A percentile compares a stretch with the other conserved stretches of the same genome.
phyloP scores from a whole-genome alignment of 2,797 vertebrate genomes.

The Falco columbarius region DNA sequence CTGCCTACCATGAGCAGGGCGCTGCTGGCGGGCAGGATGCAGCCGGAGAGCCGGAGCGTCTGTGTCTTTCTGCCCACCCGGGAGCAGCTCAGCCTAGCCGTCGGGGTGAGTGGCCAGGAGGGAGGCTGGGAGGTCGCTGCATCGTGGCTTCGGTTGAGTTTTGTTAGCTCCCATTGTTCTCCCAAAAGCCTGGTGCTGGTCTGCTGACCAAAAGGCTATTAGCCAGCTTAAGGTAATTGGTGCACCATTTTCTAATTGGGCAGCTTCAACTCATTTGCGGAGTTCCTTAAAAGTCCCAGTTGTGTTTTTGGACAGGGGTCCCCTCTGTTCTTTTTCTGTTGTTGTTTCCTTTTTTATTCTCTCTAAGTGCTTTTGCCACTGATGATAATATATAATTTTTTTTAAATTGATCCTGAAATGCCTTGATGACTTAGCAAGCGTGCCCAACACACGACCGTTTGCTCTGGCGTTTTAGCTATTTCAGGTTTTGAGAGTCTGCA shows the following conservation, averaged over 20 bases:
- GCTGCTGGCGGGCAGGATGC: constrained; percentile 47
- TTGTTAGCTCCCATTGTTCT: not conserved
- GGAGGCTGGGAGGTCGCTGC: not conserved
- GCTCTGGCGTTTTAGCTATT: not conserved
- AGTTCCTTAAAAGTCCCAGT: not conserved
- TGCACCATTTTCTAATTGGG: not conserved
- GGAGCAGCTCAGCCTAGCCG: constrained; percentile 83
- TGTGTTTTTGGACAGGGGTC: not conserved
- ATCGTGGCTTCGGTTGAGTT: fast-evolving
- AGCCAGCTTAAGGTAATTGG: constrained; percentile 26
- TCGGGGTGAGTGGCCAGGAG: constrained; percentile 79
- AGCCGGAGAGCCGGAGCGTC: constrained; percentile 79
- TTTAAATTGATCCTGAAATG: not conserved
- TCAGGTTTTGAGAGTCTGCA: not conserved
- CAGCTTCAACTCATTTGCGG: not conserved
- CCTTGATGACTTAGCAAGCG: not conserved
- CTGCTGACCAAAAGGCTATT: not conserved
- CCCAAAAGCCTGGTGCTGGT: not conserved
- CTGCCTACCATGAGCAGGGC: constrained; percentile 48
- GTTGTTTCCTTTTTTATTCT: not conserved
- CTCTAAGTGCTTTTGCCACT: not conserved
- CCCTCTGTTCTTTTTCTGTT: not conserved
- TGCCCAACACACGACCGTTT: not conserved
- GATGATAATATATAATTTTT: not conserved
- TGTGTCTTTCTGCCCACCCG: constrained; percentile 88